Percentiles rank a stretch among this genome's conserved stretches.
phyloP scores from a whole-genome alignment of 2,797 vertebrate genomes.

The Antennarius maculatus region DNA sequence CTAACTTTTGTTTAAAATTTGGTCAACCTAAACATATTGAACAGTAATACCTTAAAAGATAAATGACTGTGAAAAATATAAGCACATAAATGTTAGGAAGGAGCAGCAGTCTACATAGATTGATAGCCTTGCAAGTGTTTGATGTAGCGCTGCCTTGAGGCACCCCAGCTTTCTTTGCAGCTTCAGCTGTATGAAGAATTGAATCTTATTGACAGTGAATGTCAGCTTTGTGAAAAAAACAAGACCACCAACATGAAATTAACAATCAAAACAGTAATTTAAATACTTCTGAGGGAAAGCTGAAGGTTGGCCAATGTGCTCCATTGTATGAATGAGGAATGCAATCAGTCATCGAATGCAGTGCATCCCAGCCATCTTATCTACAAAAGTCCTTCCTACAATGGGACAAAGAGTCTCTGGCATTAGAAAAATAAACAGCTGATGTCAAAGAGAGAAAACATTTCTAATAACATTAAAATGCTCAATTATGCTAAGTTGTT shows the following conservation, averaged over 20 bases:
- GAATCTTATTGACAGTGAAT: constrained; percentile 48
- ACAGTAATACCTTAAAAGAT: constrained; percentile 24
- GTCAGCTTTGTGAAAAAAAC: constrained; percentile 35
- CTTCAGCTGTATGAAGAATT: constrained; percentile 21
- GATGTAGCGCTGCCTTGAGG: constrained; percentile 35
- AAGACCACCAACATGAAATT: constrained; percentile 53
- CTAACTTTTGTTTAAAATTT: constrained; percentile 5
- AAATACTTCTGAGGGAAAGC: constrained; percentile 53
- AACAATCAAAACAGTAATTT: constrained; percentile 68
- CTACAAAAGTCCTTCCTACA: constrained; percentile 47
- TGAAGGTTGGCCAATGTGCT: constrained; percentile 68
- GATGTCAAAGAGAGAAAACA: constrained; percentile 1
- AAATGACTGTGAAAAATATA: constrained; percentile 17
- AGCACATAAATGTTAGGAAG: constrained; percentile 13
- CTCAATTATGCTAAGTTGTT: constrained; percentile 41
- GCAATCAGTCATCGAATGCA: constrained; percentile 57
- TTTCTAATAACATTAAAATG: constrained; percentile 18
- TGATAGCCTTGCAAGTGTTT: constrained; percentile 30
- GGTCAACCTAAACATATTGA: constrained; percentile 19
- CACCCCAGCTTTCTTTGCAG: constrained; percentile 25
- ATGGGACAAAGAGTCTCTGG: constrained; percentile 4
- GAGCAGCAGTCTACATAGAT: constrained; percentile 4
- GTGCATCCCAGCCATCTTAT: constrained; percentile 64
- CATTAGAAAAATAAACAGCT: constrained; percentile 21
- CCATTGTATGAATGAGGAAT: constrained; percentile 55